Conservation (phyloP, 2,888 invertebrate genomes). For the Carpatolechia fugitivella region DNA sequence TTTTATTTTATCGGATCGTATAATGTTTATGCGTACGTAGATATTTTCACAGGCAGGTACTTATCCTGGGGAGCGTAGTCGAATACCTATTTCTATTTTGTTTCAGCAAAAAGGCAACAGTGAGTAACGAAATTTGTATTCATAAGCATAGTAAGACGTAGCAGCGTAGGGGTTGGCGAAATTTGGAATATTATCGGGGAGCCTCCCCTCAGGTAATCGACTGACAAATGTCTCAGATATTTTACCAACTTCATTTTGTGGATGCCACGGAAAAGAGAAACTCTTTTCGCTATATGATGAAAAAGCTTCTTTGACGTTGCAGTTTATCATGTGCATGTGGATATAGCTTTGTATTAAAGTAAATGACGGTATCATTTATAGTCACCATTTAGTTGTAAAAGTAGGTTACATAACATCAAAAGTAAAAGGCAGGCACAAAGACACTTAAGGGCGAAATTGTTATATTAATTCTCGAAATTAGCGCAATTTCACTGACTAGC, state of each 20-base stretch:
- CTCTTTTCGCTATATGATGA: constrained; percentile 15
- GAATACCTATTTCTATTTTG: constrained; percentile 22
- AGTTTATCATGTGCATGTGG: constrained; percentile 1
- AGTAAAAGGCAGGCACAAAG: neutral
- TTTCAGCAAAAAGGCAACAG: constrained; percentile 41
- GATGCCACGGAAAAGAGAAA: constrained; percentile 42
- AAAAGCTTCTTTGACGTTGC: constrained; percentile 2
- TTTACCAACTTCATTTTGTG: constrained; percentile 73
- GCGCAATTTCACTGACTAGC: no score
- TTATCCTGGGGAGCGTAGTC: no score
- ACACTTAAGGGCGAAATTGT: no score
- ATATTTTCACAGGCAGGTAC: no score
- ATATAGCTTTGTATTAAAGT: neutral
- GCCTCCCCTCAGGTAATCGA: constrained; percentile 71
- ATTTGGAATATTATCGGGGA: constrained; percentile 64
- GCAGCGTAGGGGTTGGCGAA: constrained; percentile 46
- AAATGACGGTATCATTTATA: neutral
- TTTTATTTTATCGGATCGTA: no score
- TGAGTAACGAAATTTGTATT: constrained; percentile 62
- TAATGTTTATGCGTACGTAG: no score
- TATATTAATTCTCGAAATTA: no score
- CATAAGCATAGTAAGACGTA: constrained; percentile 60
- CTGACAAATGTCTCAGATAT: constrained; percentile 77
- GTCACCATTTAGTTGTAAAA: no score
- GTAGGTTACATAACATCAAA: neutral